These are phyloP conservation scores for Seriola quinqueradiata DNA, from an alignment of 2,113 vertebrate species.

Conservation along the genomic window DNA sequence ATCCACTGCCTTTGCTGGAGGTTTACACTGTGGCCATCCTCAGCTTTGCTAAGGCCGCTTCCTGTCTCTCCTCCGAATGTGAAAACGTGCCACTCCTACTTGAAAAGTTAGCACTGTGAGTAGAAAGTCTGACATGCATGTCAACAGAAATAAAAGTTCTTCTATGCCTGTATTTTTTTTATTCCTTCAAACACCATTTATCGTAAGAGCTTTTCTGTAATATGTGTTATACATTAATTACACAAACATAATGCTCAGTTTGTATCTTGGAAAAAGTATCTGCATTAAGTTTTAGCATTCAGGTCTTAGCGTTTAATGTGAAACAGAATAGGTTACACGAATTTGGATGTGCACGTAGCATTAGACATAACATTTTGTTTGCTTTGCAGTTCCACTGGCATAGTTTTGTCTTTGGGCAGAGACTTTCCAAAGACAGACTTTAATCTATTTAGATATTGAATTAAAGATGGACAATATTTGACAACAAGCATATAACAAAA, in stretches of 20 bases:
- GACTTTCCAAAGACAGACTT: background rate
- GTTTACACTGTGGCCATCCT: slow-evolving; percentile 96
- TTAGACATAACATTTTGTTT: slow-evolving; percentile 3
- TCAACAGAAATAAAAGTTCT: background rate
- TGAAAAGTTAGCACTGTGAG: slow-evolving; percentile 98
- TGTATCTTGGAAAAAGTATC: background rate
- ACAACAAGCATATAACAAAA: slow-evolving; percentile 31
- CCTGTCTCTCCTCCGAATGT: slow-evolving; percentile 95
- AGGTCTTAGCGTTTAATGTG: background rate
- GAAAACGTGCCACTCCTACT: slow-evolving; percentile 97
- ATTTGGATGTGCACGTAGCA: background rate
- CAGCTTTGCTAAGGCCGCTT: slow-evolving; percentile 93
- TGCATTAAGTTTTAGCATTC: background rate
- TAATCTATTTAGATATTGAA: slow-evolving; percentile 2
- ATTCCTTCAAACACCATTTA: background rate
- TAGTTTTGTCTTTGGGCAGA: background rate
- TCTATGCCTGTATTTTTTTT: background rate
- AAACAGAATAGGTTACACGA: background rate
- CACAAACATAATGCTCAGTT: background rate
- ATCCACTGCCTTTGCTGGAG: slow-evolving; percentile 94
- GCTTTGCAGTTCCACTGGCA: background rate
- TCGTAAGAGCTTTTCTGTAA: background rate
- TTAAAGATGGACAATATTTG: background rate
- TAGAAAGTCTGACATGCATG: slow-evolving; percentile 62
- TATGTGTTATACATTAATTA: background rate